Evolutionary conservation across 30 jellyfish, hydroid and myxozoan genomes (phyloP).

Genomic region (Aurelia coerulea): DNA sequence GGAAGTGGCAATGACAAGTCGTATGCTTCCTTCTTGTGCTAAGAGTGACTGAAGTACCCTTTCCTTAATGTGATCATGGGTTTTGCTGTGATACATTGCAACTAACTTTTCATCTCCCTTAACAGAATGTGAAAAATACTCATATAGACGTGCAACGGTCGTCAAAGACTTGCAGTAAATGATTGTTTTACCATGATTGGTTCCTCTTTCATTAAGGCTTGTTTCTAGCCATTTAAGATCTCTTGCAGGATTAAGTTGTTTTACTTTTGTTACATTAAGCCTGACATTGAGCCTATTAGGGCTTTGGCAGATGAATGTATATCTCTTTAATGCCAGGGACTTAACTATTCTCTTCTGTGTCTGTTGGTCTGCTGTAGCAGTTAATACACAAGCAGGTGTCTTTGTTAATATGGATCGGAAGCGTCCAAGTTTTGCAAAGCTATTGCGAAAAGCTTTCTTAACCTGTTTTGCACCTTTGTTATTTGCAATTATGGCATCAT

Average conservation of each 20-base stretch:
- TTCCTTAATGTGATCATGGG: conserved; percentile 11
- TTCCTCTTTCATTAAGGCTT: conserved; percentile 12
- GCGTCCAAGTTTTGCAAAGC: conserved; percentile 12
- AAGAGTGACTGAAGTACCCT: conserved; percentile 13
- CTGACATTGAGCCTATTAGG: conserved; percentile 8
- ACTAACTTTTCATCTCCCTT: no score
- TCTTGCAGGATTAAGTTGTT: not conserved
- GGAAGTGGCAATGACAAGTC: conserved; percentile 19
- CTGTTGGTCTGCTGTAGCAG: not conserved
- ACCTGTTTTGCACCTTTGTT: conserved; percentile 5
- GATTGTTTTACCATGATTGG: not conserved
- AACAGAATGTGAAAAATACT: no score
- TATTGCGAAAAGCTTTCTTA: not conserved
- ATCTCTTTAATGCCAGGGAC: conserved; percentile 7
- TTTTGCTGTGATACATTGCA: conserved; percentile 6
- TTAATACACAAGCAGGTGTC: not conserved
- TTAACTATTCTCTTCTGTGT: conserved; percentile 17
- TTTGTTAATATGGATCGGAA: conserved; percentile 16
- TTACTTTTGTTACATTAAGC: conserved; percentile 4
- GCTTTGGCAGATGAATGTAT: not conserved
- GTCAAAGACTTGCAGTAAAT: conserved; percentile 2
- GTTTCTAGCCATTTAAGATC: not conserved
- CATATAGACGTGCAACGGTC: not conserved
- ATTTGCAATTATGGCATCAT: not conserved
- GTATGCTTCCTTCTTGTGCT: conserved; percentile 11